Evolutionary conservation across 2,888 invertebrate genomes (phyloP), one percentile per base, ranked within the genome.

Genomic region (Cheilosia variabilis): DNA sequence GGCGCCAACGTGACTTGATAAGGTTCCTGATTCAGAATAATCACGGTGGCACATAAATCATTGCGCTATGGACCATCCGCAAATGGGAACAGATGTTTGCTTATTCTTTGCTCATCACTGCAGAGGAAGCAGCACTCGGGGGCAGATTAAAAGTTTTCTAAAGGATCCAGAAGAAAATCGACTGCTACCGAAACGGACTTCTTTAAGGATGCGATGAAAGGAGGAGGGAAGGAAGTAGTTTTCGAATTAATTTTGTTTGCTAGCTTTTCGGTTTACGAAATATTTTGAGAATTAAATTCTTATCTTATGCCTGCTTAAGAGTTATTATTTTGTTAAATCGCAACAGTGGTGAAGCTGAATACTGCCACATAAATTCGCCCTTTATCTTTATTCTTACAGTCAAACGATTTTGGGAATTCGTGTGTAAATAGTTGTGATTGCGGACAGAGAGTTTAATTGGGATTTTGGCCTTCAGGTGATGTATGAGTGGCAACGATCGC

Each of bases 1-100:
- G 84, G 73, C 77, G 76, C 82, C 73, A 75, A 80, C 73, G 80
- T 75, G 79, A 71, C 75, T 80, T 27, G 84, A 84, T 84, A 84
- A 84, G 80, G 71, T 80, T 58, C 65, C 22, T 47, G 45, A 69
- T 65, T 71, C 63, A 9, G 41, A 73, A 75, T 58, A 75, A 63
- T 53, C 47, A 75, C 63, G 73, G 53, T 71, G 73, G 63, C 47
- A 60, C 71, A 84, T 84, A 80, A 79, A 80, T 84, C 84, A 80
- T 84, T 41, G 65, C 52, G 58, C 68, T 58, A 65, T 75, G 84
- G 45, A 53, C 69, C n/a, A 41, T 58, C 43, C 31, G 22, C 19
- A 75, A 34, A 65, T 68, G 79, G 45, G 53, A 72, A 72, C 82
- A 72, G 80, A 75, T 79, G 73, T 69, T 71, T 53, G 43, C 62